Evolutionary conservation across 2,797 vertebrate genomes (phyloP).

Genomic region (Galago senegalensis): DNA sequence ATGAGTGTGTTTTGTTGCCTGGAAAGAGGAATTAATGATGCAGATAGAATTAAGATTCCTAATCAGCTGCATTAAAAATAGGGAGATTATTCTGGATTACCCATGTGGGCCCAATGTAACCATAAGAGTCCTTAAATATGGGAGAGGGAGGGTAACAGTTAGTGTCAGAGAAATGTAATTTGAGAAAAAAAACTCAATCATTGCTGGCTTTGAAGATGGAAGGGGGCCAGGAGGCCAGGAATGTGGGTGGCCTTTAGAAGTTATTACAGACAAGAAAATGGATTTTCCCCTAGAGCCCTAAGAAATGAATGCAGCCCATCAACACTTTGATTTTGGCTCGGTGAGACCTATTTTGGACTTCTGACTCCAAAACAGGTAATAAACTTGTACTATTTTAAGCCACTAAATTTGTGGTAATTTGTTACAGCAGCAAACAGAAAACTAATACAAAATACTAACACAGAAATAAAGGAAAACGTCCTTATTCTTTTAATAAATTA

Average conservation of each 20-base stretch:
- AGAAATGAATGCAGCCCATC: neutral
- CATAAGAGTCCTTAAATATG: neutral
- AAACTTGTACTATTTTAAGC: neutral
- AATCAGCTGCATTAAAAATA: neutral
- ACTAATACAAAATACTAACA: neutral
- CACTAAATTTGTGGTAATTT: neutral
- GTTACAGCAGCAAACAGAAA: neutral
- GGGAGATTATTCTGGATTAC: neutral
- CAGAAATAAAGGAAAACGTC: slow-evolving; percentile 2
- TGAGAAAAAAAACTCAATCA: slow-evolving; percentile 26
- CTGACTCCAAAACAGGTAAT: neutral
- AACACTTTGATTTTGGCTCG: neutral
- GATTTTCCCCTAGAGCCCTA: neutral
- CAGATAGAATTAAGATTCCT: neutral
- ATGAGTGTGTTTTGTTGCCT: neutral
- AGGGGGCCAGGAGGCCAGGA: neutral
- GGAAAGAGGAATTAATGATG: neutral
- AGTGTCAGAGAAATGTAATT: neutral
- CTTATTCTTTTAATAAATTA: neutral
- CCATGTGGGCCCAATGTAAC: neutral
- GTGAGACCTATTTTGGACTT: neutral
- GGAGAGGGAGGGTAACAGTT: neutral
- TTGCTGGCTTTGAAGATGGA: neutral
- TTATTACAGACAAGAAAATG: neutral
- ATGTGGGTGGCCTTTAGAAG: neutral